Conservation (phyloP, 1,140 invertebrate genomes). For the Hyphantria cunea region DNA sequence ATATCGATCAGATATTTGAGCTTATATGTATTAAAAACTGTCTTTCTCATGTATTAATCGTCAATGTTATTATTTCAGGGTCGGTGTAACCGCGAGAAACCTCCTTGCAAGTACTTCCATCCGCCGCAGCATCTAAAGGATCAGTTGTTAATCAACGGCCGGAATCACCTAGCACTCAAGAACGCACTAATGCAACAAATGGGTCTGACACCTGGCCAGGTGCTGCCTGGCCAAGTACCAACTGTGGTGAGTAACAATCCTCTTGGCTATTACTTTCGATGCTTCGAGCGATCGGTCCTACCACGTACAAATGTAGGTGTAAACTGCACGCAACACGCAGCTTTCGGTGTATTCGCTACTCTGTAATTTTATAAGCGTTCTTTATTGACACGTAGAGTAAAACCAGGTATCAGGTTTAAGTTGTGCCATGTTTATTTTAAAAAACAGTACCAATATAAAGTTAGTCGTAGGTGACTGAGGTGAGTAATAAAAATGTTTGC, state of each 20-base stretch:
- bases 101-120: constrained; percentile 99
- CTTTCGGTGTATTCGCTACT: constrained; percentile 73
- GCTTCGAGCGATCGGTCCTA: constrained; percentile 77
- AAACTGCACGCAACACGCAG: constrained; percentile 71
- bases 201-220: constrained; percentile 93
- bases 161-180: constrained; percentile 99
- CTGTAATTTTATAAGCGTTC: constrained; percentile 57
- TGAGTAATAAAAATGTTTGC: constrained; percentile 29
- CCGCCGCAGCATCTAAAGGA: constrained; percentile 99
- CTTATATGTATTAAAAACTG: too few relatives aligned
- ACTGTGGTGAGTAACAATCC: constrained; percentile 89
- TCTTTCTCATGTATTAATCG: too few relatives aligned
- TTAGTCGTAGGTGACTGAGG: constrained; percentile 4
- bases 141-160: constrained; percentile 99
- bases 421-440: constrained; percentile 47
- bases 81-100: constrained; percentile 99
- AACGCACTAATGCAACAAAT: constrained; percentile 98
- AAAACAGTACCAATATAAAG: constrained; percentile 26
- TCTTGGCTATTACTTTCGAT: constrained; percentile 28
- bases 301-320: constrained; percentile 56
- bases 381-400: constrained; percentile 62
- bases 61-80: constrained; percentile 86
- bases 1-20: too few relatives aligned
- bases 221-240: constrained; percentile 95
- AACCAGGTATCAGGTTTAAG: constrained; percentile 56